Evolutionary conservation across 1,140 invertebrate genomes (phyloP).

Genomic region (Armadillidium nasatum): DNA sequence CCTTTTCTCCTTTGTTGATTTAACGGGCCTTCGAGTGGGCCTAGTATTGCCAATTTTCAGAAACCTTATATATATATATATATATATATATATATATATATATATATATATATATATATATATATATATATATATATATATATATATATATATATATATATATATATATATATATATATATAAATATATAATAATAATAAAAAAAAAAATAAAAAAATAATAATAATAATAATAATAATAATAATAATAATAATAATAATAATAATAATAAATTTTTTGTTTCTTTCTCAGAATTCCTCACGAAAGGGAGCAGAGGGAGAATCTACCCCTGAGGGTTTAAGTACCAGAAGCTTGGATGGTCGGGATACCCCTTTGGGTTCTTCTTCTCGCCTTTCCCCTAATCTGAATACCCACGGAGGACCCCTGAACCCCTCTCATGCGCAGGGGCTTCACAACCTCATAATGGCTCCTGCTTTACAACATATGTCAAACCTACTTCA

Average conservation of each 20-base stretch:
- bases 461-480: conserved; percentile 38
- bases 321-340: neutral
- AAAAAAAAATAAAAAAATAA: too few relatives aligned
- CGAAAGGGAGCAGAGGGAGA: neutral
- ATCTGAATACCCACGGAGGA: conserved; percentile 22
- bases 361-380: conserved; percentile 1
- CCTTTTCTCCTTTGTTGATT: neutral
- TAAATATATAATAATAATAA: neutral
- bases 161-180: conserved; percentile 6
- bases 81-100: conserved; percentile 1
- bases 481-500: conserved; percentile 38
- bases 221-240: too few relatives aligned
- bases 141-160: conserved; percentile 6
- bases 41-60: neutral
- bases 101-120: neutral
- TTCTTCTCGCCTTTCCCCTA: conserved; percentile 24
- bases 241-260: too few relatives aligned
- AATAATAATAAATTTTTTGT: too few relatives aligned
- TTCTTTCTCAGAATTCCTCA: neutral
- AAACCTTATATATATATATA: neutral
- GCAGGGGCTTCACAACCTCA: conserved; percentile 40
- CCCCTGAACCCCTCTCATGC: conserved; percentile 19
- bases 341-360: neutral
- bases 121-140: neutral
- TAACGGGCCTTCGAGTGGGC: neutral